These are phyloP conservation scores for Taxidea taxus DNA, from an alignment of 2,113 vertebrate species.

Conservation along the genomic window DNA sequence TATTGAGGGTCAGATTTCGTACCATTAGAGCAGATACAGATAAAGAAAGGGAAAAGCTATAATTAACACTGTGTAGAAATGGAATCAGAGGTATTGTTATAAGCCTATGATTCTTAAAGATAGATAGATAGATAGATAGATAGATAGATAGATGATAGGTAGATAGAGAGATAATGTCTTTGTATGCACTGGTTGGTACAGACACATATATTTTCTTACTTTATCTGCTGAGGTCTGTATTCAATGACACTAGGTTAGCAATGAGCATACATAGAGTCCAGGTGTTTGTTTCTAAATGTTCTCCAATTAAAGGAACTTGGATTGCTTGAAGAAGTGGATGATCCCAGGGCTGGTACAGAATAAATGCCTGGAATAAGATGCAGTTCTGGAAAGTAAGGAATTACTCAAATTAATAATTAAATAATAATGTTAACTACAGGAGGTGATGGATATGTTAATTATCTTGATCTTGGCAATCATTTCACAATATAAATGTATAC, in stretches of 20 bases:
- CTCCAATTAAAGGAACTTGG: neutral
- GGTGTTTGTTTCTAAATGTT: neutral
- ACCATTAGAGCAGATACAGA: neutral
- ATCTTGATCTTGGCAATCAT: neutral
- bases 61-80: neutral
- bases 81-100: neutral
- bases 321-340: neutral
- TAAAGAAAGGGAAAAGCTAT: neutral
- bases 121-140: neutral
- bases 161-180: neutral
- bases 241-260: neutral
- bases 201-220: neutral
- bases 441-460: neutral
- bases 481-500: neutral
- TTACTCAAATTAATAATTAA: neutral
- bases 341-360: neutral
- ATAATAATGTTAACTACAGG: neutral
- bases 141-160: neutral
- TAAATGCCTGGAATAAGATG: neutral
- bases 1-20: neutral
- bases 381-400: neutral
- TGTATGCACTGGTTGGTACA: accelerated
- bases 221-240: neutral
- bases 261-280: neutral
- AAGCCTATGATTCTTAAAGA: neutral